Evolutionary conservation across 2,797 vertebrate genomes (phyloP), one percentile per base, ranked within the genome.

Genomic region (Fringilla coelebs): DNA sequence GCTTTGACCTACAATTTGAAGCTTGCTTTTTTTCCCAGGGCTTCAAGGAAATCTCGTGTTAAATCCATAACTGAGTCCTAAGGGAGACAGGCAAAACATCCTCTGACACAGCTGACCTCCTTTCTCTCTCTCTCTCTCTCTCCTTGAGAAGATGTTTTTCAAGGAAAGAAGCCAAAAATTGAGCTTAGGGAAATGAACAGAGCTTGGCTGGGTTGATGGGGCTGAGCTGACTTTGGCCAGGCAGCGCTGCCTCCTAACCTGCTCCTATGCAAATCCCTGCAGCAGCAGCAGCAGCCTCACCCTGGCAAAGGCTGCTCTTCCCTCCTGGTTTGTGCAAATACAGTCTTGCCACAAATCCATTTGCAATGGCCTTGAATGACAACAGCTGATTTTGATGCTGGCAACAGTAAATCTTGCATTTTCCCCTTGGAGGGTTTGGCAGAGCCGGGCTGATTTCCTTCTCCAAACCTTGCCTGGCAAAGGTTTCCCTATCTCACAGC

Each of bases 1-100:
- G 67, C 86, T 87, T 68, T 93, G 94, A 96, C 83, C 93, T 94
- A 74, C 89, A 82, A 89, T 93, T 65, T 86, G 71, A 73, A 94
- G 88, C 60, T 49, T 71, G 85, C 49, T 91, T 95, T 96, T 94
- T 94, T 96, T 96, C 93, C 91, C 91, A 95, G 94, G 85, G 89
- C 90, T 96, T 94, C 88, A 94, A 94, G 96, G 93, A 94, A 95
- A 96, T 90, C 83, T 96, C 11, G 3, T 94, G 95, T 94, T 96
- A 97, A 97, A 97, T 94, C 95, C 77, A 87, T 87, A 97, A 93
- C 72, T 0, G 13, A 93, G 83, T 94, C 95, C 90, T 92, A 82
- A 89, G 94, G 88, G 96, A 96, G 67, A 91, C 49, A 93, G 88
- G 93, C 83, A 95, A 96, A 97, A 94, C 95, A 94, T 95, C 93